Base-by-base conservation (phyloP, 2,888 invertebrate genomes). In the Monoplex corrugatus region DNA sequence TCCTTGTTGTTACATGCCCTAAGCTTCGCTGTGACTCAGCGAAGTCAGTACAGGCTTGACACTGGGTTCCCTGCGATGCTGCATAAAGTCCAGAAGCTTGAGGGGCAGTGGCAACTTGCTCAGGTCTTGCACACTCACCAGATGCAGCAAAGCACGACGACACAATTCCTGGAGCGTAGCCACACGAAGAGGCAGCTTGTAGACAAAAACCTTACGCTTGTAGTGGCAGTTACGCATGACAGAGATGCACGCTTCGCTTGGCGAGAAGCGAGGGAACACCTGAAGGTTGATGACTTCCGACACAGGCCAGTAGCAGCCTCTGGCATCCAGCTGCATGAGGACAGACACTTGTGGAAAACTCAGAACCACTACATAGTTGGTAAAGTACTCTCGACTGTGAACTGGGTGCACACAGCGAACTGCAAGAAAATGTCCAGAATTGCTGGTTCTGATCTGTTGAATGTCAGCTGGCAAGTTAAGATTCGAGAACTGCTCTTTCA, bases 221-320 rank as follows among this genome's bases (percentile, higher is more conserved):
- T 93, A 93, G 38, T 92, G 91, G 57, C 91, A 90, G 89, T 94
- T 93, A 83, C 91, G 92, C 93, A 94, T 93, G n/a, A 94, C 92
- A 13, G 93, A 93, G 40, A 94, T 88, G 40, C 92, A 92, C 8
- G 92, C 90, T 78, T 94, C 94, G 68, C 94, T 92, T 16, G 93
- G 93, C 28, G 93, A 93, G 78, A 94, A 94, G n/a, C 93, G 91
- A 8, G 94, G 94, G 72, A 94, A 94, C 35, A 94, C 94, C 87
- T 94, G 93, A 45, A 93, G 91, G 86, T 94, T 94, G 87, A 93
- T 91, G n/a, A 93, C 92, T 84, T 94, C 94, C 5, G 94, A 93
- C 35, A 94, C 92, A 2, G 94, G 94, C 94, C 94, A 94, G 87
- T 94, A 94, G 38, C 93, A 93, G 23, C 94, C 94, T 32, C 92